A percentile compares a stretch with the other conserved stretches of the same genome.
These are phyloP conservation scores for Rhynchophorus ferrugineus DNA, from an alignment of 1,140 invertebrate genomes.

Conservation along the genomic window DNA sequence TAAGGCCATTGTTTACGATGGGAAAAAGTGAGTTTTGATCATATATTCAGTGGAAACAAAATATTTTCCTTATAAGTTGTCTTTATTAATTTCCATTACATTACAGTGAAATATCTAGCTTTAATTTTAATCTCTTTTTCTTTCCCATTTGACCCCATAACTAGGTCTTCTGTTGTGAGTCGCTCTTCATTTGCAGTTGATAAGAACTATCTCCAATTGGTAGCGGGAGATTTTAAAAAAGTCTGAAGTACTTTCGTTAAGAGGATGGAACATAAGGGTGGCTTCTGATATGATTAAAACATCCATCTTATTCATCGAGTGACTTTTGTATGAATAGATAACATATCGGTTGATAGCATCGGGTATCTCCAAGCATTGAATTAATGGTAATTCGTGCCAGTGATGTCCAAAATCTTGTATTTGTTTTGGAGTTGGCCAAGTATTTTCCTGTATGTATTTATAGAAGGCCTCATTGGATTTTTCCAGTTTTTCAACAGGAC, in stretches of 20 bases:
- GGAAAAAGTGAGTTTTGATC: background rate
- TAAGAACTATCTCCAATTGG: background rate
- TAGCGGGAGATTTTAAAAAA: background rate
- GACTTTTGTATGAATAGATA: background rate
- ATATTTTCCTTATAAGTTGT: too few relatives aligned
- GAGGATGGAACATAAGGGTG: background rate
- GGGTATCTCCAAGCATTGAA: background rate
- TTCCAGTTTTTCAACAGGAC: too few relatives aligned
- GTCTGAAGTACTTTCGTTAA: background rate
- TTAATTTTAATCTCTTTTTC: background rate
- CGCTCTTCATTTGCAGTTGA: background rate
- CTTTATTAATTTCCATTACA: background rate
- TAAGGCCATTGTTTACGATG: background rate
- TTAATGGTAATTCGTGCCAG: background rate
- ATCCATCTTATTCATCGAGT: background rate
- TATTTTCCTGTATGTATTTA: background rate
- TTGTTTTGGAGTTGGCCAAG: background rate
- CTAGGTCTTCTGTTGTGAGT: background rate
- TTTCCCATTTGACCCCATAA: background rate
- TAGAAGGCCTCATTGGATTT: too few relatives aligned
- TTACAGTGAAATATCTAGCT: background rate
- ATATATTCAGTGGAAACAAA: background rate
- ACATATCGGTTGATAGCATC: background rate
- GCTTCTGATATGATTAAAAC: background rate
- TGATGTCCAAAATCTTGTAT: background rate